Evolutionary conservation across 2,113 vertebrate species (phyloP).

Genomic region (Acanthisitta chloris): DNA sequence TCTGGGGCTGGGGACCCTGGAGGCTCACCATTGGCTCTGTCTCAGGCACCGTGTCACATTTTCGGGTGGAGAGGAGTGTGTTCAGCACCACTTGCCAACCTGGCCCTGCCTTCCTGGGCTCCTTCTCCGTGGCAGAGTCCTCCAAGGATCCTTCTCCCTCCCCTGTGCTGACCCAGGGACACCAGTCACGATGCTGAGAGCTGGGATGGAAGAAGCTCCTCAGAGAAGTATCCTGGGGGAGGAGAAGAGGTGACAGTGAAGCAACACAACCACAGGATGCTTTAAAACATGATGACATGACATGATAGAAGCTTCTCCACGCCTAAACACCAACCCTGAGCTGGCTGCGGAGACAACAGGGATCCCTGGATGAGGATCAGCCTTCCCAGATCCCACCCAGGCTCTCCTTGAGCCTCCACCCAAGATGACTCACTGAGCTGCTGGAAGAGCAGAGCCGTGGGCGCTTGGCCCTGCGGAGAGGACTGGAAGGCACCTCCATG

Average conservation of each 20-base stretch:
- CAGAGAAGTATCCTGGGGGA: conserved; percentile 75
- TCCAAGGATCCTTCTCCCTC: conserved; percentile 42
- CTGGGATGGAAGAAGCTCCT: conserved; percentile 85
- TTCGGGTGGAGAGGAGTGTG: conserved; percentile 78
- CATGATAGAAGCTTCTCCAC: fast-evolving
- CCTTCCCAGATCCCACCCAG: no score
- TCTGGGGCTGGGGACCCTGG: not conserved
- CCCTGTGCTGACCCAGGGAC: conserved; percentile 85
- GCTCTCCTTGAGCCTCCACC: no score
- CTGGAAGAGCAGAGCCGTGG: conserved; percentile 83
- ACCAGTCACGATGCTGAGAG: conserved; percentile 94
- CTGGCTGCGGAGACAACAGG: fast-evolving
- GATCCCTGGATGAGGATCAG: not conserved
- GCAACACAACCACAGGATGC: fast-evolving
- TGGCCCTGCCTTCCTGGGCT: conserved; percentile 42
- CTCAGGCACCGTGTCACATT: conserved; percentile 52
- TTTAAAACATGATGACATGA: no score
- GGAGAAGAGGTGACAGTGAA: not conserved
- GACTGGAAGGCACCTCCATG: conserved; percentile 76
- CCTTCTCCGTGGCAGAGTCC: fast-evolving
- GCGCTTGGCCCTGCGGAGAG: conserved; percentile 81
- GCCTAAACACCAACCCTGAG: not conserved
- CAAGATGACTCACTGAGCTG: conserved; percentile 76
- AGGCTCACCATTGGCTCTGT: conserved; percentile 67
- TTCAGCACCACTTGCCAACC: conserved; percentile 85